Evolutionary conservation across 1,140 invertebrate genomes (phyloP), one percentile per base, ranked within the genome.

Genomic region (Micrasema minimum): DNA sequence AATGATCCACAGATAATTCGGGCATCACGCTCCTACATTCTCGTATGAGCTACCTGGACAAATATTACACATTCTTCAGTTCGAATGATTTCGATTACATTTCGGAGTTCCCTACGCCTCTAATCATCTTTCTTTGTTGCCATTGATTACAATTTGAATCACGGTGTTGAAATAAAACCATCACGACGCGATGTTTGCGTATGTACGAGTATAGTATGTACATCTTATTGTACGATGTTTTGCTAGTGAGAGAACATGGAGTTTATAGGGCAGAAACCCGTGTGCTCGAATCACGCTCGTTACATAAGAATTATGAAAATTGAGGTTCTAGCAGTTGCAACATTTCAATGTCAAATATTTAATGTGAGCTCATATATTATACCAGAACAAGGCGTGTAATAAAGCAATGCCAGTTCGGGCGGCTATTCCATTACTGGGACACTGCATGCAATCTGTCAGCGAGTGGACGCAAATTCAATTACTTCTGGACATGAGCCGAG

Each of bases 1-100:
- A n/a, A 59, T 43, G 55, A 59, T 14, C 55, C 55, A 59, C 55
- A 38, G 55, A 59, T 59, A 38, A 59, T 59, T 59, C 31, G 55
- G 35, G 4, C 37, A 59, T 59, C 55, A 59, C 55, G 55, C 6
- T 59, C 55, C 51, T 37, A 3, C 23, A 5, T 9, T 11, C 20
- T 18, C 46, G 20, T 22, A 48, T 3, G 23, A 10, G 20, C 23
- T 6, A 9, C n/a, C 9, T 31, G 51, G 26, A 55, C 20, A 35
- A 16, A 55, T 31, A 55, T 46, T 16, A 11, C 26, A 55, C 18
- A 55, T 18, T 31, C 23, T 31, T 22, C 48, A 22, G 10, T 55
- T 31, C n/a, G 51, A 55, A 2, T n/a, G 12, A 55, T 16, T 55
- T n/a, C 26, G 26, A 31, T 10, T 26, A 2, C 51, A 55, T 55